Evolutionary conservation across 2,797 vertebrate species (phyloP), one percentile per base, ranked within the genome.

Genomic region (Muscicapa comitata): DNA sequence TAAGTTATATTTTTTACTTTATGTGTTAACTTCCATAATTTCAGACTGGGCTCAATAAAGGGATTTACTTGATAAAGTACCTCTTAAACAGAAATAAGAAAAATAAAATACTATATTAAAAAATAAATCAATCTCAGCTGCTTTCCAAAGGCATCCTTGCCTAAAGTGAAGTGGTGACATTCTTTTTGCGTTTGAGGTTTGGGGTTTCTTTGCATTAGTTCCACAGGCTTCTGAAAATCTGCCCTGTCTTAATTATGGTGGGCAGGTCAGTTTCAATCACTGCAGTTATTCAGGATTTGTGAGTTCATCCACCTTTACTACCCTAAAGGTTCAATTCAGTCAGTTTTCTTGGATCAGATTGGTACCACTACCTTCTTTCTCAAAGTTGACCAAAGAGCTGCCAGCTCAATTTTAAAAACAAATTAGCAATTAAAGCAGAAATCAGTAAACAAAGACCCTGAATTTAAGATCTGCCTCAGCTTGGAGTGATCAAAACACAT

Each of bases 371-470:
- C 29, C 9, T 75, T 81, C 26, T 19, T 61, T 68, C 54, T 61
- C 43, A 65, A 77, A 2, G 4, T 2, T 57, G 33, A 59, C 10
- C 0, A 0, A 86, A 68, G 24, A 65, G 10, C 38, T 68, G 17
- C 5, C n/a, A 78, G 26, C 7, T 81, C 47, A 65, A 42, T 89
- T 94, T 85, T 35, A 43, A 43, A 85, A 82, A 20, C 62, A 73
- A 54, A 33, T 51, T 51, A 58, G 28, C 17, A 87, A 58, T 89
- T 91, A 84, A 83, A 85, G 14, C 14, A 82, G 19, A 87, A 85
- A 3, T 6, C 43, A 79, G 38, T 62, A 42, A 80, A 75, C 31
- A 82, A 75, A 62, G 28, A 2, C 16, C 9, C 20, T 37, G 62
- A 85, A 81, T 95, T 72, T 23, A 85, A 78, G 21, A 68, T 91